These are phyloP conservation scores for Brachypterus glaber DNA, from an alignment of 2,888 invertebrate species.

Conservation along the genomic window DNA sequence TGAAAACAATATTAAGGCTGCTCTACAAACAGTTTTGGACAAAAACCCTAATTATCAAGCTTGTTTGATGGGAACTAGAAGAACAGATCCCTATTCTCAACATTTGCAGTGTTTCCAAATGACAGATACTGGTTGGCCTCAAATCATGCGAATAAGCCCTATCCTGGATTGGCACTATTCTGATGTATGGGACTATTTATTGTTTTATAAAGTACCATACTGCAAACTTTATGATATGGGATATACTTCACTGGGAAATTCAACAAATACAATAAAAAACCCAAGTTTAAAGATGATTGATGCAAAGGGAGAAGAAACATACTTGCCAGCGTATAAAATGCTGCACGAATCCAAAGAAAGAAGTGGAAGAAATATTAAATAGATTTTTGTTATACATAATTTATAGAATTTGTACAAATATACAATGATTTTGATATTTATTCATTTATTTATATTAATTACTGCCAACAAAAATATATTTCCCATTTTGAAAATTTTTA, in stretches of 20 bases:
- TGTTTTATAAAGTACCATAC: slow-evolving; percentile 72
- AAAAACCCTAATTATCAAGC: slow-evolving; percentile 59
- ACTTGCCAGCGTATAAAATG: slow-evolving; percentile 66
- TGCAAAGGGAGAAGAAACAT: slow-evolving; percentile 41
- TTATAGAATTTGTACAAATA: neutral
- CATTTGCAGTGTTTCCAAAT: slow-evolving; percentile 58
- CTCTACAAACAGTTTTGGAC: slow-evolving; percentile 53
- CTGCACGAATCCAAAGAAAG: slow-evolving; percentile 53
- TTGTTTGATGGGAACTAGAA: slow-evolving; percentile 84
- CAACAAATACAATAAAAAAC: slow-evolving; percentile 71
- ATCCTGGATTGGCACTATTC: slow-evolving; percentile 86
- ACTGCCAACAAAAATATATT: too few relatives aligned
- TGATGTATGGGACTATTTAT: slow-evolving; percentile 85
- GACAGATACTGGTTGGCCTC: slow-evolving; percentile 88
- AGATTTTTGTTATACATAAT: neutral
- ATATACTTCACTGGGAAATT: slow-evolving; percentile 83
- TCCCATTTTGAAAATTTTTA: too few relatives aligned
- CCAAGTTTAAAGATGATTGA: slow-evolving; percentile 53
- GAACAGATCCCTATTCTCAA: slow-evolving; percentile 75
- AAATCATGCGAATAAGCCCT: slow-evolving; percentile 79
- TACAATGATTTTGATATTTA: too few relatives aligned
- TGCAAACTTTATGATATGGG: slow-evolving; percentile 86
- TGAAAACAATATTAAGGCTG: slow-evolving; percentile 61
- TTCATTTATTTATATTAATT: too few relatives aligned
- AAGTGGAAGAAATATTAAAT: slow-evolving; percentile 41